Evolutionary conservation across 1,140 invertebrate genomes (phyloP).

Genomic region (Papilio polytes): DNA sequence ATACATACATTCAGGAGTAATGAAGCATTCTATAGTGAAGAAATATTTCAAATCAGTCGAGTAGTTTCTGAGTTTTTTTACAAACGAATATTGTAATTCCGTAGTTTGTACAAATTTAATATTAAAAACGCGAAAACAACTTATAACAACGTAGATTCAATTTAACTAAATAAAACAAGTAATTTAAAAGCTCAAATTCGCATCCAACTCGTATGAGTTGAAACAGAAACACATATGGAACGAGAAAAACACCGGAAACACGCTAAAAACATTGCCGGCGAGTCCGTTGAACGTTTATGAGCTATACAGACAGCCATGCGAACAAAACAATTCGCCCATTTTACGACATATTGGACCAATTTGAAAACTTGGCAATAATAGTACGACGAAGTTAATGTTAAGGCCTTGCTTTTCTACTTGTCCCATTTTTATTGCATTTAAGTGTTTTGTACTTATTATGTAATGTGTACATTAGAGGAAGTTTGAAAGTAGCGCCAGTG

Average conservation of each 20-base stretch:
- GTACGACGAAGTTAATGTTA: slow-evolving; percentile 28
- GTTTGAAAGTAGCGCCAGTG: no score
- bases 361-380: slow-evolving; percentile 44
- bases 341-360: slow-evolving; percentile 44
- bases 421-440: slow-evolving; percentile 17
- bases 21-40: no score
- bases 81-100: no score
- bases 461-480: no score
- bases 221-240: slow-evolving; percentile 29
- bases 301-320: slow-evolving; percentile 33
- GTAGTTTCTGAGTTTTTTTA: no score
- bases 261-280: slow-evolving; percentile 24
- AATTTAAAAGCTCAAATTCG: neutral
- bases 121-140: neutral
- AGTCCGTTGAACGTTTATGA: slow-evolving; percentile 43
- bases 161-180: neutral
- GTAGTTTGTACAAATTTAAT: no score
- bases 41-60: no score
- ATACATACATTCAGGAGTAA: no score
- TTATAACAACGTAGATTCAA: neutral
- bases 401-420: neutral
- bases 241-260: slow-evolving; percentile 17
- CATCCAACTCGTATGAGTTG: neutral
- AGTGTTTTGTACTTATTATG: neutral
- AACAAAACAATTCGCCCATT: slow-evolving; percentile 43